Evolutionary conservation across 2,888 invertebrate genomes (phyloP), one percentile per base, ranked within the genome.

Genomic region (Dicyrtomina minuta): DNA sequence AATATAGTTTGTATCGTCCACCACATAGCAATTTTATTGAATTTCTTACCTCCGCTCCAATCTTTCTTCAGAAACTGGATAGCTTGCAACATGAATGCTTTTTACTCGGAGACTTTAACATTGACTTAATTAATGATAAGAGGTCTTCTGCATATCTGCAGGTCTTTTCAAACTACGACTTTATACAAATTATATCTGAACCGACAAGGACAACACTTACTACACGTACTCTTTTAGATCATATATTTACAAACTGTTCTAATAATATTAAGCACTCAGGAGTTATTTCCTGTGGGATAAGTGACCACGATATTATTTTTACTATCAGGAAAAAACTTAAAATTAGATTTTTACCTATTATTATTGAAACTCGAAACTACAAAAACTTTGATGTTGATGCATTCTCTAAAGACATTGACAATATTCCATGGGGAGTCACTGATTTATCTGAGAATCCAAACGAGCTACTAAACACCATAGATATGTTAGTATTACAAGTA

Each of bases 251-350:
- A n/a, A 59, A 6, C 2, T 12, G 10, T 41, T 5, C 13, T 6
- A 3, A 2, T 15, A 39, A 59, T 59, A 15, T 59, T 59, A 41
- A 17, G 10, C 8, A 59, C 13, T 41, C 41, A n/a, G 59, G 59
- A 12, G 41, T 41, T 59, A 41, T 59, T 20, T 10, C 2, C 13
- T 17, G 20, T 4, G 59, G 59, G 17, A 39, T 59, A 22, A 59
- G 59, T 59, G 59, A 59, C 41, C 59, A 59, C 20, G 59, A 59
- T 17, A 13, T 59, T 39, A 41, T 59, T 20, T 41, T 3, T 59
- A 1, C 22, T 6, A 15, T 59, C 4, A n/a, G 59, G 6, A 20
- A 39, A 17, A 39, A 59, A 13, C 15, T 3, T 13, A 59, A 39
- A 17, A n/a, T 20, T 2, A 4, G 2, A 17, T 41, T 13, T 39